These are phyloP conservation scores for Scaptodrosophila lebanonensis DNA, from an alignment of 1,140 invertebrate species.

Conservation along the genomic window DNA sequence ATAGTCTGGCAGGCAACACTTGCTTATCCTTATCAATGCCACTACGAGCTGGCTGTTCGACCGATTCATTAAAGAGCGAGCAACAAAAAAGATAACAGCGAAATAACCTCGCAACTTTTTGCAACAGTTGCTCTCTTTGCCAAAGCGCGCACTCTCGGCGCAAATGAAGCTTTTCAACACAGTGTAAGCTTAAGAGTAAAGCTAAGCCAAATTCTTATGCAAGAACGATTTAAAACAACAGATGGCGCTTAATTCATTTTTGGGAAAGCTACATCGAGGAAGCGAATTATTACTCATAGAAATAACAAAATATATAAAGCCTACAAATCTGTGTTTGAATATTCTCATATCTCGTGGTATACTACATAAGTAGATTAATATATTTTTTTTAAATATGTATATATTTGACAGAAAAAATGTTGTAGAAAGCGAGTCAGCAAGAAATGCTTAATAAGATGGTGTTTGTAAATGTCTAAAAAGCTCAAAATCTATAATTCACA, in stretches of 20 bases:
- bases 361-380: too few relatives aligned
- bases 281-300: too few relatives aligned
- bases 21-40: conserved; percentile 59
- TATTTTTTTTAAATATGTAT: too few relatives aligned
- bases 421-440: too few relatives aligned
- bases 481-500: too few relatives aligned
- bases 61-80: conserved; percentile 9
- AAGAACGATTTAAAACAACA: neutral
- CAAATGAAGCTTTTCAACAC: conserved; percentile 41
- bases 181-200: neutral
- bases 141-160: neutral
- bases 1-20: too few relatives aligned
- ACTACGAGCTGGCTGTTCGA: conserved; percentile 11
- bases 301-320: too few relatives aligned
- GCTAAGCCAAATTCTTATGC: neutral
- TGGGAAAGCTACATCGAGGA: neutral
- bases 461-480: too few relatives aligned
- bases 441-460: too few relatives aligned
- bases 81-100: conserved; percentile 6
- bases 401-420: too few relatives aligned
- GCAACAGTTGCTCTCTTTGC: neutral
- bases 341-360: too few relatives aligned
- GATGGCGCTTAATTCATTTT: conserved; percentile 21
- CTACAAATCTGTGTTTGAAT: too few relatives aligned
- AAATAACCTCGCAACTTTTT: neutral